Evolutionary conservation across 92 coral and sea anemone species (phyloP).

Genomic region (Porites cylindrica): DNA sequence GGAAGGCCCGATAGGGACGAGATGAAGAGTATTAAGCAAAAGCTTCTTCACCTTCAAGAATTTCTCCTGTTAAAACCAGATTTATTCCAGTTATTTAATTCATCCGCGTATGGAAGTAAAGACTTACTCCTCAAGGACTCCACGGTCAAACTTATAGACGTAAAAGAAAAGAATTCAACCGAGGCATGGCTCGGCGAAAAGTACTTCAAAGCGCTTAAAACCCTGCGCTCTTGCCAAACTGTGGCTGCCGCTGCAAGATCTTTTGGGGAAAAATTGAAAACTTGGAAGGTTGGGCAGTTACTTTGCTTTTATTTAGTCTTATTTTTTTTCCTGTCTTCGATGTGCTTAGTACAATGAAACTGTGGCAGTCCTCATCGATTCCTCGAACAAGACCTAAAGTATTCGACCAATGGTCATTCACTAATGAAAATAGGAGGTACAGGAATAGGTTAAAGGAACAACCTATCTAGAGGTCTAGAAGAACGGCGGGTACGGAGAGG

Average conservation of each 20-base stretch:
- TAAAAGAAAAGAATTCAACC: constrained; percentile 61
- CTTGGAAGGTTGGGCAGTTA: background rate
- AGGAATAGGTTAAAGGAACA: too few relatives aligned
- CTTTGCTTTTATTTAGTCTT: background rate
- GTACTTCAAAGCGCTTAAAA: constrained; percentile 40
- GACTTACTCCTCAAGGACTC: constrained; percentile 66
- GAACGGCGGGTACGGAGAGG: too few relatives aligned
- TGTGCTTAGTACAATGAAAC: background rate
- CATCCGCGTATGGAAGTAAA: constrained; percentile 53
- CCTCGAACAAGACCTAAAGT: too few relatives aligned
- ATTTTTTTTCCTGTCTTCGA: background rate
- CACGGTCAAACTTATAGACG: constrained; percentile 54
- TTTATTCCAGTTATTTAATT: constrained; percentile 54
- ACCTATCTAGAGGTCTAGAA: too few relatives aligned
- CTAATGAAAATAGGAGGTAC: too few relatives aligned
- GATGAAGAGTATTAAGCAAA: constrained; percentile 21
- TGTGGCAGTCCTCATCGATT: too few relatives aligned
- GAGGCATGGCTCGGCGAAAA: constrained; percentile 66
- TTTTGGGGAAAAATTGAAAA: background rate
- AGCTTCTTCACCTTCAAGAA: constrained; percentile 54
- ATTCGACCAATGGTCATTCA: too few relatives aligned
- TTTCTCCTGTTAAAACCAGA: constrained; percentile 19
- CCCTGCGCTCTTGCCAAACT: constrained; percentile 51
- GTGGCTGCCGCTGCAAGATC: constrained; percentile 45
- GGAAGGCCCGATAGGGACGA: constrained; percentile 32